Conservation (phyloP, 35 echinoderm and acorn worm genomes). For the Lytechinus variegatus region DNA sequence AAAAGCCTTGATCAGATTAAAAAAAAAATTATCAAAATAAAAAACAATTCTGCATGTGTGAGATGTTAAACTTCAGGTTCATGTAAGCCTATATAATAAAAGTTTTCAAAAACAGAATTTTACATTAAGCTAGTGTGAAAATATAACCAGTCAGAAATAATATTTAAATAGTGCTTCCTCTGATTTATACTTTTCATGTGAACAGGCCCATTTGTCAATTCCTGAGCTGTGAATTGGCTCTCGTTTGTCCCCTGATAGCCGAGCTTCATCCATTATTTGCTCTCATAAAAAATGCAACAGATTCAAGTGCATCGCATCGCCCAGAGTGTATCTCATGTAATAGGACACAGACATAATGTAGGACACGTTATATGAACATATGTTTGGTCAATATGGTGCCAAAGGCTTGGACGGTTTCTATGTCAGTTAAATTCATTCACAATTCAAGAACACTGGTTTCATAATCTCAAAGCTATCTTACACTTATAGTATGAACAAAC, state of each 20-base stretch:
- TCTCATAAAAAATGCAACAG: conserved; percentile 19
- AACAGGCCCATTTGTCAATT: not conserved
- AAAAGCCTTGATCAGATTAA: too few relatives aligned
- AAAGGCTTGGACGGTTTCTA: not conserved
- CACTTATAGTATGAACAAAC: too few relatives aligned
- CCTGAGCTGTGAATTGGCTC: not conserved
- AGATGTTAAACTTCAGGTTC: too few relatives aligned
- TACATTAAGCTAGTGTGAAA: not conserved
- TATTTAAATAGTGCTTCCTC: too few relatives aligned
- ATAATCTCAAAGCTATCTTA: not conserved
- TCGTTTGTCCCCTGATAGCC: not conserved
- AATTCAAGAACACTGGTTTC: not conserved
- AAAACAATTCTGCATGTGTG: too few relatives aligned
- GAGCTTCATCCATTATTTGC: conserved; percentile 3
- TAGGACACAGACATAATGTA: not conserved
- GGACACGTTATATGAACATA: not conserved
- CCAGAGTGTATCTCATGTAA: not conserved
- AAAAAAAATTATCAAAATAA: too few relatives aligned
- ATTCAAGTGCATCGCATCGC: not conserved
- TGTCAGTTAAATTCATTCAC: not conserved
- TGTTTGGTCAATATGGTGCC: not conserved
- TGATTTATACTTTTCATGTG: too few relatives aligned
- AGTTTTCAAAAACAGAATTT: too few relatives aligned
- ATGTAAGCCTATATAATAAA: too few relatives aligned
- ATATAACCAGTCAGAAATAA: not conserved